These are phyloP conservation scores for Leptestheria dahalacensis DNA, from an alignment of 1,140 invertebrate species.

Conservation along the genomic window DNA sequence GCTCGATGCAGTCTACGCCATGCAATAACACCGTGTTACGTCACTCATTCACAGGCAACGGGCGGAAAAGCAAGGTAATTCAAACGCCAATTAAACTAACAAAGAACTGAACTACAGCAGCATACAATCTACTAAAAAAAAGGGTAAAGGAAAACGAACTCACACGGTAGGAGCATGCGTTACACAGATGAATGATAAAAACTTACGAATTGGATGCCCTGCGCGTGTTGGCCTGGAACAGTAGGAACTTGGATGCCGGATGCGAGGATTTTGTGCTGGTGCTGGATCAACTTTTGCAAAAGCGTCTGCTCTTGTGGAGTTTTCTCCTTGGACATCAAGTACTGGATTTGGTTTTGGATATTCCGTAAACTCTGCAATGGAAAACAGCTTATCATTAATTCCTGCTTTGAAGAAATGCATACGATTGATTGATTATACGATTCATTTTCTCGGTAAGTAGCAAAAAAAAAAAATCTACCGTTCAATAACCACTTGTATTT, in stretches of 20 bases:
- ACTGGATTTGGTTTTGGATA: conserved; percentile 42
- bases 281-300: conserved; percentile 37
- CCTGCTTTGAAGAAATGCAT: not conserved
- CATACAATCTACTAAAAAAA: not conserved
- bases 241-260: conserved; percentile 43
- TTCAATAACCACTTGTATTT: too few relatives aligned
- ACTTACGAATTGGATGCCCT: conserved; percentile 19
- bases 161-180: not conserved
- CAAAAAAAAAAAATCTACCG: too few relatives aligned
- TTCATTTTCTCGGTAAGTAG: not conserved
- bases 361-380: conserved; percentile 34
- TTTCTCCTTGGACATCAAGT: conserved; percentile 31
- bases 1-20: conserved; percentile 2
- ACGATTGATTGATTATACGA: not conserved
- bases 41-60: not conserved
- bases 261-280: conserved; percentile 44
- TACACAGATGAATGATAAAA: too few relatives aligned
- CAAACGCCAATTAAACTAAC: not conserved
- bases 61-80: not conserved
- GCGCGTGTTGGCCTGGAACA: conserved; percentile 23
- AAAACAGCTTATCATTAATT: conserved; percentile 4
- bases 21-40: not conserved
- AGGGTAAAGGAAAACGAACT: not conserved
- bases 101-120: not conserved
- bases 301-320: conserved; percentile 31